Evolutionary conservation across 2,797 vertebrate genomes (phyloP), one percentile per base, ranked within the genome.

Genomic region (Crossoptilon crossoptilon): DNA sequence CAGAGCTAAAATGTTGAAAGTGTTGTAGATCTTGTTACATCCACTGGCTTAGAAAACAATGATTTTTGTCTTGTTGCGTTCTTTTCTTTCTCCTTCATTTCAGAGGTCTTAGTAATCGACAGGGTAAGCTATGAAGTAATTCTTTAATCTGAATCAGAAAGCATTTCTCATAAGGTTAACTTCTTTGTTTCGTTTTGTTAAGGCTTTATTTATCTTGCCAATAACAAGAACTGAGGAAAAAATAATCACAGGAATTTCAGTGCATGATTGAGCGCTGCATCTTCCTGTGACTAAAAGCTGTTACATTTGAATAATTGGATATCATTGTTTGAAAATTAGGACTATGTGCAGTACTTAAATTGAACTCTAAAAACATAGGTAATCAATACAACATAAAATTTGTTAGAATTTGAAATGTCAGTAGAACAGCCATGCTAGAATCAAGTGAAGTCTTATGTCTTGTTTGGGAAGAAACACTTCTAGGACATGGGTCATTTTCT

Each of bases 241-340:
- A 84, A 43, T 64, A 51, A 67, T 53, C 56, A 22, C 23, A 55
- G 53, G 44, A 85, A 94, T 96, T 97, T 92, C 78, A 93, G 35
- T 43, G 82, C 93, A 79, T 31, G 81, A 9, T 23, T 76, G 62
- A 93, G 49, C 79, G 23, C 39, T 95, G 23, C 56, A 79, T 66
- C 60, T 94, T 96, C 71, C 84, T 95, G 93, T 92, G 95, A 96
- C 93, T 97, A 95, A 94, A 96, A 91, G 33, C 46, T 94, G 68
- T 78, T 92, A 81, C 49, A 63, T 44, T 37, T 69, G 69, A 31
- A 84, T 43, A 88, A 85, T 70, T 67, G n/a, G 82, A 83, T 49
- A 72, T 35, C 41, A 24, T 69, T 94, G 44, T 78, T 89, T 76
- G 41, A 94, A 80, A 89, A 51, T 29, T 83, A 21, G n/a, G 64